Evolutionary conservation across 2,113 vertebrate genomes (phyloP).

Genomic region (Thomomys bottae): DNA sequence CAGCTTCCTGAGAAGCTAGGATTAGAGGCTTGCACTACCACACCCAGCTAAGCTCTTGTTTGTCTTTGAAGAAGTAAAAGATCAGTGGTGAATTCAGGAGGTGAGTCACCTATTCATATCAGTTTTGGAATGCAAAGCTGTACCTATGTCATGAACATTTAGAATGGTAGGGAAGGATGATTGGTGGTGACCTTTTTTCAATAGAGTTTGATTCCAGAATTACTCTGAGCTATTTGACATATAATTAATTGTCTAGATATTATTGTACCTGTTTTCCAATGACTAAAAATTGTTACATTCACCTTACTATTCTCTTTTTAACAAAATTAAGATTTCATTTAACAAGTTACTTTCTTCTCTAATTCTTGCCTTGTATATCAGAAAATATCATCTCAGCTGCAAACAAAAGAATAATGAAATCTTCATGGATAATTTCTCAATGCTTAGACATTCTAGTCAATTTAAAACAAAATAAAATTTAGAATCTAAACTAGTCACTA

Average conservation of each 20-base stretch:
- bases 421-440: not conserved
- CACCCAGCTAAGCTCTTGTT: no score
- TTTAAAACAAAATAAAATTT: conserved; percentile 1
- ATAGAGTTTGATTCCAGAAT: no score
- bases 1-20: no score
- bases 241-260: not conserved
- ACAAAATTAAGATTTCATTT: conserved; percentile 27
- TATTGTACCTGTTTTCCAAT: conserved; percentile 10
- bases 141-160: not conserved
- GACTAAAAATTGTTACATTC: not conserved
- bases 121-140: not conserved
- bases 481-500: not conserved
- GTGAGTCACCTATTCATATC: not conserved
- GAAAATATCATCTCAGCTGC: not conserved
- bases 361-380: conserved; percentile 23
- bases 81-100: not conserved
- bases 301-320: not conserved
- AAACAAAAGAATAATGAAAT: not conserved
- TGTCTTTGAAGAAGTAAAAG: not conserved
- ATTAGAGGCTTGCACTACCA: no score
- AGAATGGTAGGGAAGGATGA: not conserved
- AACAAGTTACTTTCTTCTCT: not conserved
- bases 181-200: no score
- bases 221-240: no score
- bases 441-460: not conserved